Conservation (phyloP, 1,140 invertebrate genomes). For the Argopecten irradians region DNA sequence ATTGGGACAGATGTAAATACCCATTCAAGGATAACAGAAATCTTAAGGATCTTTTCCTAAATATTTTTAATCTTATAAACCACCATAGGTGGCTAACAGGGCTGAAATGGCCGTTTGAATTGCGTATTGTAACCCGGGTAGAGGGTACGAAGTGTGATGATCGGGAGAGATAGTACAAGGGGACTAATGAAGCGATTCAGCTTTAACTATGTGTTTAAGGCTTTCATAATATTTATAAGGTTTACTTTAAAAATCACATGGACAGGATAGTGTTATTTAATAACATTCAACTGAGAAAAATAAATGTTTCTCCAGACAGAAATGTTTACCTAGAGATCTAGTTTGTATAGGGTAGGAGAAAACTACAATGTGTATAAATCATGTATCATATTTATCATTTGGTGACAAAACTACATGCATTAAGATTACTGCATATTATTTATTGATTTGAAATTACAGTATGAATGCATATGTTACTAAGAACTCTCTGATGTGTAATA, state of each 20-base stretch:
- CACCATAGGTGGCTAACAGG: conserved; percentile 19
- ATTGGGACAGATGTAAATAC: not conserved
- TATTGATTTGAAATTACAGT: too few species aligned
- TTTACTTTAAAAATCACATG: conserved; percentile 11
- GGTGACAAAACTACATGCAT: too few species aligned
- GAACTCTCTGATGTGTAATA: too few species aligned
- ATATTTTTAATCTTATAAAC: not conserved
- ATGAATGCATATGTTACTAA: too few species aligned
- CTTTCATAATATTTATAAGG: not conserved
- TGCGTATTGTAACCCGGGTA: not conserved
- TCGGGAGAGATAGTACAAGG: not conserved
- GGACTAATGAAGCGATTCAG: not conserved
- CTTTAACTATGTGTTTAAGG: not conserved
- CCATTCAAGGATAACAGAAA: not conserved
- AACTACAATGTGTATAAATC: too few species aligned
- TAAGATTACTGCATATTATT: too few species aligned
- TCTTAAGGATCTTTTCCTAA: not conserved
- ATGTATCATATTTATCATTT: too few species aligned
- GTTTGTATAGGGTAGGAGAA: not conserved
- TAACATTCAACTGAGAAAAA: conserved; percentile 18
- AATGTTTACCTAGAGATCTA: not conserved
- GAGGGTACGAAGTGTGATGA: not conserved
- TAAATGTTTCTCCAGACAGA: not conserved
- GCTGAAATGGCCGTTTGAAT: not conserved
- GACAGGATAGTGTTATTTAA: not conserved